phyloP scores from a whole-genome alignment of 2,113 vertebrate genomes.

The Nicator chloris region DNA sequence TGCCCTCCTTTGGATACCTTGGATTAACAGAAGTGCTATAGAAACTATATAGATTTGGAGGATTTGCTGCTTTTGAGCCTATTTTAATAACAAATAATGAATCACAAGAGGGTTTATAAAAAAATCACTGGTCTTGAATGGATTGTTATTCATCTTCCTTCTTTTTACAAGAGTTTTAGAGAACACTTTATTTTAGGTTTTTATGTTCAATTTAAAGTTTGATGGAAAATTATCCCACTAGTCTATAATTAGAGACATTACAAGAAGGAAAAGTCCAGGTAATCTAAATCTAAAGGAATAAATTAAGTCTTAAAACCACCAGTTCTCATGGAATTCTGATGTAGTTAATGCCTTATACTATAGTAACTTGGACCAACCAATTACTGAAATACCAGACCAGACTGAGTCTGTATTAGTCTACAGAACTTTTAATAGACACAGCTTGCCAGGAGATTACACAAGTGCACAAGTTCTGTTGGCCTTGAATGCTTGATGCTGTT shows the following conservation, averaged over 20 bases:
- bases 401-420: not conserved
- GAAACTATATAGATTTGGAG: not conserved
- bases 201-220: not conserved
- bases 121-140: not conserved
- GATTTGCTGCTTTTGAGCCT: not conserved
- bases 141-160: not conserved
- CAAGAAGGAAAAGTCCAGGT: not conserved
- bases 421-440: not conserved
- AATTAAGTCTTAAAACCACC: not conserved
- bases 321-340: not conserved
- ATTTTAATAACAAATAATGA: not conserved
- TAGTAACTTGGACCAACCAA: not conserved
- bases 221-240: not conserved
- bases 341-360: not conserved
- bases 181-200: not conserved
- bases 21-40: not conserved
- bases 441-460: not conserved
- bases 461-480: not conserved
- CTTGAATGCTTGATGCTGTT: not conserved
- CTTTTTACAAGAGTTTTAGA: not conserved
- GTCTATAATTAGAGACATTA: not conserved
- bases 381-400: not conserved
- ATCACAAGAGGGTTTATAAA: not conserved
- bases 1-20: not conserved
- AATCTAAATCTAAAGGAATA: not conserved